Base-by-base conservation (phyloP, 2,113 vertebrate genomes). In the Colius striatus region DNA sequence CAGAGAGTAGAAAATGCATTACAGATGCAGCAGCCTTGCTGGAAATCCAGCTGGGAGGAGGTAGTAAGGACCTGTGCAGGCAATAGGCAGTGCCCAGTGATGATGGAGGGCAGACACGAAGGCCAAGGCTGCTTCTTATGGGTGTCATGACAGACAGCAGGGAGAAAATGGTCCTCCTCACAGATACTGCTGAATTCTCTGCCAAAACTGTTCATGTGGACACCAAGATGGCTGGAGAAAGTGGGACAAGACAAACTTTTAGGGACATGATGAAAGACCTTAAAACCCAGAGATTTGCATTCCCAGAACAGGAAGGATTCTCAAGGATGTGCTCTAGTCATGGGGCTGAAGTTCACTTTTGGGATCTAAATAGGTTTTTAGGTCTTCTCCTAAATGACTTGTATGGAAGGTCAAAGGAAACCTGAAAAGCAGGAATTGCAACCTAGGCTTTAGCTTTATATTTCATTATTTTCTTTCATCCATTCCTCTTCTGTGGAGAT, bases 1-100 rank as follows among this genome's bases (percentile, higher is more conserved):
- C 60, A 66, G 57, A n/a, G 72, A 55, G 72, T 79, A 80, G 90
- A 80, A 94, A 95, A 95, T 60, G n/a, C 13, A 6, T 14, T 57
- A 75, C 32, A 82, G 74, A 72, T 82, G 66, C 84, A 58, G 61
- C 27, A 95, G 53, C 29, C 51, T 68, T 70, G 81, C 30, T 89
- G 71, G 50, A 75, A 73, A 79, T 43, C 5, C 51, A 72, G n/a
- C 3, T 2, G 16, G 61, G 36, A 78, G 72, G 68, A 65, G 30
- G 13, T 19, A 50, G 34, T 16, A 17, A 47, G 32, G 66, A 89
- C 5, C 15, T 25, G 61, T 67, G 57, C 23, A 43, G 90, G 58
- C n/a, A 76, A 62, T 1, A 7, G 51, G 51, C 22, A 68, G 61
- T 19, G 48, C 23, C 25, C 58, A 58, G 54, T 6, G 21, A 22